Base-by-base conservation (phyloP, 2,113 vertebrate species). In the Poicephalus gulielmi region DNA sequence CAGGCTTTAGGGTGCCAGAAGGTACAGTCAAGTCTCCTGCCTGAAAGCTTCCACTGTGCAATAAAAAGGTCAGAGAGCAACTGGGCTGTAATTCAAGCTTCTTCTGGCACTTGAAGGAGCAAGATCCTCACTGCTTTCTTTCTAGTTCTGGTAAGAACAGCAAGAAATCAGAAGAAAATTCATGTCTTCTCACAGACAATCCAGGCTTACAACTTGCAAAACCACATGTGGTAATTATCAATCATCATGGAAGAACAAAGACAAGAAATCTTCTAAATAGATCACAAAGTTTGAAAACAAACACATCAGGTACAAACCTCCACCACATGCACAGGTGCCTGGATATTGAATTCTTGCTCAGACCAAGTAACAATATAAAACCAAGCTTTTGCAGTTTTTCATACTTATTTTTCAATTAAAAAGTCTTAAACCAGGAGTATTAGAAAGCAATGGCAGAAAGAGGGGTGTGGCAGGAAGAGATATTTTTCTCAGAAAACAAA, bases 401-500 rank as follows among this genome's bases (percentile, higher is more conserved):
- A 2, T 63, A 41, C 6, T 50, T 28, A 18, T 52, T 62, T 66
- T 57, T 75, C 6, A n/a, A 71, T 69, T 62, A 53, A 70, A 43
- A 43, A 20, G 25, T 47, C 55, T 69, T 77, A 81, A 50, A 79
- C 11, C 14, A 44, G 27, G 30, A 75, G 13, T 20, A 14, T 17
- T 41, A 60, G 39, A 75, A 83, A 71, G 43, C 0, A 2, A 68
- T 24, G 30, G n/a, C n/a, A 86, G 52, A 76, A 89, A 35, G 53
- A 87, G n/a, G 22, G 24, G 9, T 66, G 49, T 44, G 31, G 27
- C 37, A 86, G 68, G n/a, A 86, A 68, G 1, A 71, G 8, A 79
- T 31, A 66, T n/a, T 88, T 96, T 85, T 81, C 88, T 71, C 39
- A 59, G 35, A 75, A 81, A 68, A 43, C 23, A 83, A 91, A 30